A percentile compares a stretch with the other conserved stretches of the same genome.
Conservation (phyloP, 2,888 invertebrate species). For the Encarsia formosa region DNA sequence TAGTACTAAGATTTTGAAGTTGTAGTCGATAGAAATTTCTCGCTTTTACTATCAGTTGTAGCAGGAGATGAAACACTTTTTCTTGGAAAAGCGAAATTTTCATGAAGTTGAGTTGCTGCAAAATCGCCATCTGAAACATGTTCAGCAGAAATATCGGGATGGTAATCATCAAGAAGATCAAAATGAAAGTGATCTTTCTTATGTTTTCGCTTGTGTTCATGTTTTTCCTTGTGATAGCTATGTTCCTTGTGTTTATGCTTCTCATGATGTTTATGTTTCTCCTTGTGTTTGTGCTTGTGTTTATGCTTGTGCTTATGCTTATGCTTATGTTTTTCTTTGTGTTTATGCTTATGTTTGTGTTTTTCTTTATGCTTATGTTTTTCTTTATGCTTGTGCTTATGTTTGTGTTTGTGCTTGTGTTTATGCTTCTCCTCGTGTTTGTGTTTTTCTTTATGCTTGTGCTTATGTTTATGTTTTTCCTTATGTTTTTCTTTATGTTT, state of each 20-base stretch:
- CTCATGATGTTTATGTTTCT: conserved; percentile 16
- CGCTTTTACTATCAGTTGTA: no score
- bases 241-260: conserved; percentile 15
- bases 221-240: conserved; percentile 13
- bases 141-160: no score
- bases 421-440: conserved; percentile 20
- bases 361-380: conserved; percentile 8
- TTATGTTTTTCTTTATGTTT: conserved; percentile 24
- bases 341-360: conserved; percentile 7
- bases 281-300: conserved; percentile 7
- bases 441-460: conserved; percentile 24
- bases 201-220: conserved; percentile 16
- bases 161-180: no score
- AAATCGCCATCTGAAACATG: no score
- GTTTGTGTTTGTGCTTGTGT: conserved; percentile 12
- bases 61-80: no score
- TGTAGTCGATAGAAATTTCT: no score
- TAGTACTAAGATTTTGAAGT: no score
- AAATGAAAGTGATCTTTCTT: conserved; percentile 16
- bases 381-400: neutral
- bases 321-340: conserved; percentile 7
- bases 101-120: no score
- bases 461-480: conserved; percentile 23
- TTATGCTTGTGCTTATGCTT: neutral
- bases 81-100: no score